Evolutionary conservation across 2,113 vertebrate species (phyloP).

Genomic region (Catharus bicknelli): DNA sequence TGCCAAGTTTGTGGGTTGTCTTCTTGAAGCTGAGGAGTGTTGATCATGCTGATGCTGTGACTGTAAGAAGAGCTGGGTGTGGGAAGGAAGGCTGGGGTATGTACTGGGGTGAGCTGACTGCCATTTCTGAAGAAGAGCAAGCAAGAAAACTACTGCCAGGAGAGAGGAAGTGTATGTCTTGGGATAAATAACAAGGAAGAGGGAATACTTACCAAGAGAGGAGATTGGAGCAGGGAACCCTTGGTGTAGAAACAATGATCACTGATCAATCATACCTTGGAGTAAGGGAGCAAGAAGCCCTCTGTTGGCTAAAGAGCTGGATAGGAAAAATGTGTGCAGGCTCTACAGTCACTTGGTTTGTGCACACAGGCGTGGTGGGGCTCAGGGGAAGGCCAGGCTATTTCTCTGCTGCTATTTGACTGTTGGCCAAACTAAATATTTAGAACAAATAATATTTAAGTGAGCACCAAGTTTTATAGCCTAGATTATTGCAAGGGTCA

Average conservation of each 20-base stretch:
- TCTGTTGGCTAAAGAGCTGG: neutral
- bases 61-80: neutral
- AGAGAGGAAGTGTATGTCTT: neutral
- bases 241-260: neutral
- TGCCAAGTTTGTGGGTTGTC: neutral
- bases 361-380: neutral
- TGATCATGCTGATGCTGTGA: neutral
- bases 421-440: neutral
- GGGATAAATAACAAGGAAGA: neutral
- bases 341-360: neutral
- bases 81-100: neutral
- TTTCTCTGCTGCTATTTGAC: neutral
- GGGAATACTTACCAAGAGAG: neutral
- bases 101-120: neutral
- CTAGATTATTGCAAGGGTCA: neutral
- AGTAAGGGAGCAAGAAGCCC: neutral
- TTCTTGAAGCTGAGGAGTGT: neutral
- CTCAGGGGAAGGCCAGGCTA: neutral
- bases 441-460: neutral
- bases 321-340: neutral
- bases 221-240: neutral
- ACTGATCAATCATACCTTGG: neutral
- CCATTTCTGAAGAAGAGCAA: neutral
- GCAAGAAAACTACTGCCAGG: neutral
- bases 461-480: neutral